Percentiles rank a stretch among this genome's conserved stretches.
Evolutionary conservation across 2,888 invertebrate species (phyloP).

Genomic region (Clostera curtula): DNA sequence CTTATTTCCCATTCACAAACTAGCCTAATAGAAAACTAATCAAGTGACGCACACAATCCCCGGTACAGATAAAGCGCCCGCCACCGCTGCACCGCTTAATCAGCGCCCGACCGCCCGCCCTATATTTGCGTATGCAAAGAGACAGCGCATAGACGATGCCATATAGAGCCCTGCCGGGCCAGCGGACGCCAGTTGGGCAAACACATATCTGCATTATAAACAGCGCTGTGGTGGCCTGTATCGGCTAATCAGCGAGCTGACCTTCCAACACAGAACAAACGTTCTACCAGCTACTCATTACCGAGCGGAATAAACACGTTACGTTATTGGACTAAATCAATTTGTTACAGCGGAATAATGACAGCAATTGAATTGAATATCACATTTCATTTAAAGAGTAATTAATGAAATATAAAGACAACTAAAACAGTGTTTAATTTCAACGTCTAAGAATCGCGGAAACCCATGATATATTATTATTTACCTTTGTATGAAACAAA

Average conservation of each 20-base stretch:
- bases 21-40: slow-evolving; percentile 44
- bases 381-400: no score
- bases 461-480: no score
- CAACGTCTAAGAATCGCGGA: no score
- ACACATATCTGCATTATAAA: slow-evolving; percentile 77
- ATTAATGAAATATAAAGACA: no score
- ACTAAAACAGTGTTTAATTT: no score
- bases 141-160: slow-evolving; percentile 74
- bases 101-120: slow-evolving; percentile 68
- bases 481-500: no score
- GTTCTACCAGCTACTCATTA: no score
- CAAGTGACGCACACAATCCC: slow-evolving; percentile 50
- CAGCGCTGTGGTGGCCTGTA: slow-evolving; percentile 73
- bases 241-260: slow-evolving; percentile 72
- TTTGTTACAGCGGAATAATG: no score
- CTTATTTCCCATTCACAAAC: slow-evolving; percentile 12
- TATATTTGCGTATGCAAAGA: slow-evolving; percentile 76
- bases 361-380: no score
- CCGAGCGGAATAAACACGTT: no score
- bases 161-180: slow-evolving; percentile 74
- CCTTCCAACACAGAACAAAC: slow-evolving; percentile 66
- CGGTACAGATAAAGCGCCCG: slow-evolving; percentile 55
- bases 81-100: slow-evolving; percentile 68
- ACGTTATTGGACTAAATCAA: no score
- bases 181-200: slow-evolving; percentile 74